Percentiles rank a stretch among this genome's conserved stretches.
phyloP scores from a whole-genome alignment of 1,140 invertebrate species.

The Eriosoma lanigerum region DNA sequence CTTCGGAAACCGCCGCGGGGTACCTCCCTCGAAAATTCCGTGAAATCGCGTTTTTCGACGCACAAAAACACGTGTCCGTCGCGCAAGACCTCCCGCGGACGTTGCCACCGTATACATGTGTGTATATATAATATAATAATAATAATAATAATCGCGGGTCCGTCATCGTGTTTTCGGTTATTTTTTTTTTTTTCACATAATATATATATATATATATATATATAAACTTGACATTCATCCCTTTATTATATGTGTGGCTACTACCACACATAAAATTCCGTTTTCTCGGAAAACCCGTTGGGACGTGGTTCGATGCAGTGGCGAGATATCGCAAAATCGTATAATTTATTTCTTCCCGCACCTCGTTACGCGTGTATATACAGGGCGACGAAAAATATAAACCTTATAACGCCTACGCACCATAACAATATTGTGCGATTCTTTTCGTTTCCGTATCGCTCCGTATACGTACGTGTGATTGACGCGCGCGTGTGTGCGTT shows the following conservation, averaged over 20 bases:
- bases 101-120: neutral
- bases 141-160: neutral
- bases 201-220: no score
- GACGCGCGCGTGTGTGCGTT: no score
- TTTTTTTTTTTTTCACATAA: no score
- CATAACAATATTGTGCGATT: no score
- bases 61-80: conserved; percentile 5
- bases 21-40: neutral
- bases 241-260: neutral
- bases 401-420: no score
- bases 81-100: neutral
- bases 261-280: neutral
- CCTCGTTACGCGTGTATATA: no score
- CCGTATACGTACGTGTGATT: no score
- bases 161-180: no score
- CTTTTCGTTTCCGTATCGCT: no score
- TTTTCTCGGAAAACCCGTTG: conserved; percentile 16
- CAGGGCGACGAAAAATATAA: no score
- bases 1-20: neutral
- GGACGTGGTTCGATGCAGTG: neutral
- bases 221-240: no score
- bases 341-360: conserved; percentile 6
- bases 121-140: neutral
- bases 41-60: conserved; percentile 14
- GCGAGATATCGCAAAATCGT: neutral